phyloP scores from a whole-genome alignment of 2,888 invertebrate species.

The Dryococelus australis region DNA sequence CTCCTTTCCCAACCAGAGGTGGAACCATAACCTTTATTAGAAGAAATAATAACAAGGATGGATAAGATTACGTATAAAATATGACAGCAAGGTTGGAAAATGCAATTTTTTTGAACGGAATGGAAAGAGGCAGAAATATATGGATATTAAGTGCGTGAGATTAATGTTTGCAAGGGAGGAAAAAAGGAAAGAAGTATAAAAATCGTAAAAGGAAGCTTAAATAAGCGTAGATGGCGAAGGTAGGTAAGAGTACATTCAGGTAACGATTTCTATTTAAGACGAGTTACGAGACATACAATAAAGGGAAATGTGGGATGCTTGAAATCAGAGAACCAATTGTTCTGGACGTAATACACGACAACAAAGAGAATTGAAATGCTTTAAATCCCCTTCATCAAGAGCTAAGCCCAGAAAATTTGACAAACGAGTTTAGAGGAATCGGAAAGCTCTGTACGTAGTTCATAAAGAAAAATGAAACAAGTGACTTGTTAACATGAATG shows the following conservation, averaged over 20 bases:
- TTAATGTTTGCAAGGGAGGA: neutral
- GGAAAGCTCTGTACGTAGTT: neutral
- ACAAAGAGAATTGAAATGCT: neutral
- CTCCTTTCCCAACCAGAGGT: no score
- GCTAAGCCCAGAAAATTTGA: neutral
- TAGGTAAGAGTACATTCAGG: neutral
- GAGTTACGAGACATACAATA: neutral
- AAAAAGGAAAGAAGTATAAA: neutral
- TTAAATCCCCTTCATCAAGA: neutral
- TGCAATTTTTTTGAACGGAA: neutral
- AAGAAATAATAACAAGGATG: neutral
- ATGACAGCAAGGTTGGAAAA: neutral
- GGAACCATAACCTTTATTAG: no score
- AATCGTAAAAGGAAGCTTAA: neutral
- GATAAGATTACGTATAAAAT: neutral
- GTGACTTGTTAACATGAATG: neutral
- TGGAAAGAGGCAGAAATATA: neutral
- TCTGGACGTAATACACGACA: neutral
- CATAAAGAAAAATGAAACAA: neutral
- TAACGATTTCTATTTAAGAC: neutral
- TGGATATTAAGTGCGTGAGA: neutral
- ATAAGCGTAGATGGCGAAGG: neutral
- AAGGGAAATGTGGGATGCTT: neutral
- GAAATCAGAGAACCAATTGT: neutral
- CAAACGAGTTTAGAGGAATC: neutral